phyloP scores from a whole-genome alignment of 2,797 vertebrate species.

The Mastacembelus armatus region DNA sequence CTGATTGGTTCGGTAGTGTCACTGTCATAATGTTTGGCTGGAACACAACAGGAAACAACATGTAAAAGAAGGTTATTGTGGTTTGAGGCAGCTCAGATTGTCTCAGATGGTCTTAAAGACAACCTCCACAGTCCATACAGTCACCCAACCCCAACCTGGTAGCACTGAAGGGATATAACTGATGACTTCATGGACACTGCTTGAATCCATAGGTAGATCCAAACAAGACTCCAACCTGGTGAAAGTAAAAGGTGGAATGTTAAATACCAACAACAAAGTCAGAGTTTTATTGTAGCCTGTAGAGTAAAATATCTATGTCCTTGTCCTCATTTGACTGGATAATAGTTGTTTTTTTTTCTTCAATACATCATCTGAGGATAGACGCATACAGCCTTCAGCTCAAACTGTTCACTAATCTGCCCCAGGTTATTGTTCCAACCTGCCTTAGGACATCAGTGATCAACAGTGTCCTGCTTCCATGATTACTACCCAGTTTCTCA shows the following conservation, averaged over 20 bases:
- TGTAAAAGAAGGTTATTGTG: background rate
- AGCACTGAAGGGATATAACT: conserved; percentile 51
- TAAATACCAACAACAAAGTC: too few relatives aligned
- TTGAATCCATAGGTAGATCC: conserved; percentile 66
- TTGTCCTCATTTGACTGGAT: too few relatives aligned
- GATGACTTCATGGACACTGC: conserved; percentile 70
- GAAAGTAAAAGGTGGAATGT: background rate
- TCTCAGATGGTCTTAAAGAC: background rate
- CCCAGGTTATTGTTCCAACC: background rate
- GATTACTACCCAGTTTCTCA: too few relatives aligned
- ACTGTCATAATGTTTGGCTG: conserved; percentile 88
- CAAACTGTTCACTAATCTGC: background rate
- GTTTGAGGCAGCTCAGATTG: background rate
- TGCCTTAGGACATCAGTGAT: background rate
- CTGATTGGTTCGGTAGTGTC: conserved; percentile 90
- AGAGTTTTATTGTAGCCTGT: background rate
- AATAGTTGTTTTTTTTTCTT: background rate
- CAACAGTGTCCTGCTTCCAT: too few relatives aligned
- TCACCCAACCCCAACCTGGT: conserved; percentile 73
- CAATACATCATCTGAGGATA: background rate
- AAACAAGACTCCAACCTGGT: conserved; percentile 76
- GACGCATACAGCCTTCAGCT: too few relatives aligned
- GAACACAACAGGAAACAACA: background rate
- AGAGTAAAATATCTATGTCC: too few relatives aligned
- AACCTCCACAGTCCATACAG: background rate